Evolutionary conservation across 2,113 vertebrate genomes (phyloP).

Genomic region (Ammodytes marinus): DNA sequence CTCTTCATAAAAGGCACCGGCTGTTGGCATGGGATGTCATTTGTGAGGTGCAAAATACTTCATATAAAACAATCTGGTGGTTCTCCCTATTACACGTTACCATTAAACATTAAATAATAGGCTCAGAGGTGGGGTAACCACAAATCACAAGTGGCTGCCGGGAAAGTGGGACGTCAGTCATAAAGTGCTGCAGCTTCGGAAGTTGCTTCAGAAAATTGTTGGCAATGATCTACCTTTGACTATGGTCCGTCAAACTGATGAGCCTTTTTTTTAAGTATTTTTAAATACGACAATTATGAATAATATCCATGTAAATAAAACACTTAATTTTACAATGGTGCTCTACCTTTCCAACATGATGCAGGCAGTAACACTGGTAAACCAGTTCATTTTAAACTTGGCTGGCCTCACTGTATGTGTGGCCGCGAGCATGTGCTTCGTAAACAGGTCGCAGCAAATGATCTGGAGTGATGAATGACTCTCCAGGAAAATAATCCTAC

Average conservation of each 20-base stretch:
- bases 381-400: constrained; percentile 21
- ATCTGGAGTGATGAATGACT: constrained; percentile 71
- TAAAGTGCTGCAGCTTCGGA: not conserved
- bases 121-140: not conserved
- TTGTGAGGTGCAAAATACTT: not conserved
- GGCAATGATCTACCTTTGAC: not conserved
- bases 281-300: not conserved
- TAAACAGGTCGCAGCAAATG: constrained; percentile 70
- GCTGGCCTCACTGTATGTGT: constrained; percentile 11
- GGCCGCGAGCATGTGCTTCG: constrained; percentile 60
- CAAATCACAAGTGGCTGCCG: not conserved
- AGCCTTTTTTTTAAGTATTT: not conserved
- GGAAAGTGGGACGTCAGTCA: not conserved
- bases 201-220: not conserved
- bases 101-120: constrained; percentile 4
- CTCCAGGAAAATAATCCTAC: constrained; percentile 54
- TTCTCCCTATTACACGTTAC: not conserved
- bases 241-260: not conserved
- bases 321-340: not conserved
- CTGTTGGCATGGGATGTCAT: not conserved
- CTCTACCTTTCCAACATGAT: constrained; percentile 16
- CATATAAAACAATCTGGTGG: not conserved
- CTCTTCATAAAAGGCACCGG: not conserved
- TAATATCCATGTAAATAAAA: not conserved
- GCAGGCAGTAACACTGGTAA: constrained; percentile 7